Conservation (phyloP, 2,797 vertebrate species). For the Chelidonichthys spinosus region DNA sequence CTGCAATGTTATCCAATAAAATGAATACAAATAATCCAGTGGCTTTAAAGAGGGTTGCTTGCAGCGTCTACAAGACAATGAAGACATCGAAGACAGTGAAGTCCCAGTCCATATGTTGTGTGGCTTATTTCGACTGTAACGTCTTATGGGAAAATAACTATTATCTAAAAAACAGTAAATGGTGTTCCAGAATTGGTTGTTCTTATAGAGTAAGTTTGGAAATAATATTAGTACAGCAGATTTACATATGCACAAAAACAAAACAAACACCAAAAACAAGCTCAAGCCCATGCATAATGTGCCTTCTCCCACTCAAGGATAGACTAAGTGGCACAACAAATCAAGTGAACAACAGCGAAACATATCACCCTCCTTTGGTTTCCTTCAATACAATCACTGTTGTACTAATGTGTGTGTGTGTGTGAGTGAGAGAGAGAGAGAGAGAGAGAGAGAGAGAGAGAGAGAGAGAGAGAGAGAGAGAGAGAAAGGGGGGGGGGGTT, state of each 20-base stretch:
- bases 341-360: slow-evolving; percentile 33
- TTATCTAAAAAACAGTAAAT: not conserved
- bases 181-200: not conserved
- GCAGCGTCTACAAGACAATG: not conserved
- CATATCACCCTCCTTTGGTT: slow-evolving; percentile 34
- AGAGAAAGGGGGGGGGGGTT: not conserved
- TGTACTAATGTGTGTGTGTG: no score
- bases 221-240: not conserved
- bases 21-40: not conserved
- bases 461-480: not conserved
- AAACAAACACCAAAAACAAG: no score
- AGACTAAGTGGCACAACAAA: slow-evolving; percentile 35
- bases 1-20: not conserved
- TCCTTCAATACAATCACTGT: slow-evolving; percentile 28
- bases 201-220: not conserved
- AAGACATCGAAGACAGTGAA: not conserved
- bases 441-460: not conserved
- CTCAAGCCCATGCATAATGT: slow-evolving; percentile 19
- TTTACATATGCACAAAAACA: not conserved
- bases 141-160: not conserved
- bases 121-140: not conserved
- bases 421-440: not conserved
- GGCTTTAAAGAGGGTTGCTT: not conserved
- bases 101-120: not conserved
- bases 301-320: slow-evolving; percentile 1